Evolutionary conservation across 2,888 invertebrate genomes (phyloP), one percentile per base, ranked within the genome.

Genomic region (Dione juno): DNA sequence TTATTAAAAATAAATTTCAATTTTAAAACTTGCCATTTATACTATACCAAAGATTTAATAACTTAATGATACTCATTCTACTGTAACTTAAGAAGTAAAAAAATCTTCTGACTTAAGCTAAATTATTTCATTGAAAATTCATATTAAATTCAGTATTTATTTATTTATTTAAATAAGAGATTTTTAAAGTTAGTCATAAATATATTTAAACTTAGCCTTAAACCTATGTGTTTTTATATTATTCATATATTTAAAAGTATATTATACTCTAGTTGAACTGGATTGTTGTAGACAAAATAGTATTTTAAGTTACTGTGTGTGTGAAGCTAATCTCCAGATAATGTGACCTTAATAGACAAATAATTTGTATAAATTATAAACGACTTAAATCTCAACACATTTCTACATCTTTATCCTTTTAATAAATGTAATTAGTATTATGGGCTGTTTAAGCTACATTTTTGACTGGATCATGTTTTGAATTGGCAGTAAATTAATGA

Each of bases 341-440:
- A 16, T 50, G 28, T 19, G 41, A 41, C 61, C 35, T 19, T 52
- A 64, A 48, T 50, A 50, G 19, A 28, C 48, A 45, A 61, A 19
- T 64, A 52, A 37, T 19, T 64, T 64, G 50, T 52, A 64, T 52
- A 52, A 13, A 52, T 40, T 45, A 43, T 43, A 14, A 64, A 40
- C 9, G 37, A 64, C 5, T 16, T 8, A 64, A 35, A 48, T 48
- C 63, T 52, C 54, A 19, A 45, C n/a, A 28, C 43, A 43, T 61
- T 14, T 28, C 28, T 28, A 28, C 28, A 28, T 5, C 19, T 43
- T 45, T 21, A 28, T 9, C 43, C 43, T 59, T 59, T 14, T 59
- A 40, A 59, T 43, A 41, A 45, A 43, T 28, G 21, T 59, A 43
- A 43, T 28, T 59, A 43, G 59, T 43, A 59, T 14, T 57, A n/a